Conservation (phyloP, 2,888 invertebrate genomes). For the Erebia ligea region DNA sequence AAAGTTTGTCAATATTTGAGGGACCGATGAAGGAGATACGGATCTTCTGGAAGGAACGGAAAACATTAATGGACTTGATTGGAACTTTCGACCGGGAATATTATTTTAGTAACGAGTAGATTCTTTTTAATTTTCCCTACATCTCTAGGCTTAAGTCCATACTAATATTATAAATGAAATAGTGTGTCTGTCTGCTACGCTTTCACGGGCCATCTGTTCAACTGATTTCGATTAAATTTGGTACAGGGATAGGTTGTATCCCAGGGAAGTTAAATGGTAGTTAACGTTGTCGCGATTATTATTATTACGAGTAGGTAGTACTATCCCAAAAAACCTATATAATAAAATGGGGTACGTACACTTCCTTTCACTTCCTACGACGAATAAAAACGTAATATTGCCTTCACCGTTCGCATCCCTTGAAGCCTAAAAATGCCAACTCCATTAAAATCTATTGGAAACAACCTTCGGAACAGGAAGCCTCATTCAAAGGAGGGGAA, state of each 20-base stretch:
- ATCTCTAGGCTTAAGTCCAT: no score
- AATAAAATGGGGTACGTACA: no score
- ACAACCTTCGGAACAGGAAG: conserved; percentile 63
- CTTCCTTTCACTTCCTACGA: no score
- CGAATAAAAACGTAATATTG: not conserved
- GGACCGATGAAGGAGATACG: conserved; percentile 42
- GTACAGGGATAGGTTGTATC: no score
- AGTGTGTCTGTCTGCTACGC: no score
- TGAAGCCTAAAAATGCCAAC: conserved; percentile 51
- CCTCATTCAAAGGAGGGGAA: conserved; percentile 74
- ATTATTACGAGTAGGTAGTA: no score
- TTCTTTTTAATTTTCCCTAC: not conserved
- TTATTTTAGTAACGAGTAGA: conserved; percentile 15
- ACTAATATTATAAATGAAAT: no score
- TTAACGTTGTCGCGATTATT: no score
- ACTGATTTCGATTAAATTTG: no score
- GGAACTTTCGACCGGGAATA: conserved; percentile 27
- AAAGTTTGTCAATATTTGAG: conserved; percentile 68
- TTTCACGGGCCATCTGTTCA: no score
- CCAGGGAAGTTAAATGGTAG: no score
- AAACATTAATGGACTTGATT: conserved; percentile 35
- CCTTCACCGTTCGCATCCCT: not conserved
- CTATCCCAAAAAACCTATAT: no score
- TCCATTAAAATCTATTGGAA: conserved; percentile 68
- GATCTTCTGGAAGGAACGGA: conserved; percentile 32